phyloP scores from a whole-genome alignment of 2,113 vertebrate species.

The Periophthalmodon schlosseri region DNA sequence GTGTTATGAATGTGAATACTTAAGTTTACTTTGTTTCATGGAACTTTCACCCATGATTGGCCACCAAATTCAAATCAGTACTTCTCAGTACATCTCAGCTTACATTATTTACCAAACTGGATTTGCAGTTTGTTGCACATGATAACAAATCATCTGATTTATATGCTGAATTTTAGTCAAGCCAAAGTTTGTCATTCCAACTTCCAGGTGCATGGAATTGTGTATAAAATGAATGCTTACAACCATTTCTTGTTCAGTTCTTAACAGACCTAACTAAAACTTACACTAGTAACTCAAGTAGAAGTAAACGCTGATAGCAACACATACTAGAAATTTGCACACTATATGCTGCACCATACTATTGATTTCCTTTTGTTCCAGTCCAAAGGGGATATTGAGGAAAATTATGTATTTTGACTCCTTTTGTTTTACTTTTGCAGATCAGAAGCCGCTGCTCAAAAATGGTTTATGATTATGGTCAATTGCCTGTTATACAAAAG shows the following conservation, averaged over 20 bases:
- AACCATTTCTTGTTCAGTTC: neutral
- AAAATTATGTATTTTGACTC: neutral
- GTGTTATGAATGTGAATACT: no score
- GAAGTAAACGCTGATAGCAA: neutral
- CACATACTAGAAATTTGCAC: neutral
- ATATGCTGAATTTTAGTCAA: neutral
- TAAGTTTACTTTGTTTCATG: no score
- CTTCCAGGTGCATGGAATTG: neutral
- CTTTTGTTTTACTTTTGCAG: neutral
- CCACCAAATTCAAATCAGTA: no score
- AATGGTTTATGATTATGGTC: neutral
- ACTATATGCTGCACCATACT: neutral
- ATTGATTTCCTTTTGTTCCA: neutral
- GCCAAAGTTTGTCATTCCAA: neutral
- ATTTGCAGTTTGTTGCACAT: no score
- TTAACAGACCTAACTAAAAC: neutral
- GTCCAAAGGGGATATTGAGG: neutral
- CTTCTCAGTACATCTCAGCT: no score
- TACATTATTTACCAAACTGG: no score
- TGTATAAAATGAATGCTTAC: neutral
- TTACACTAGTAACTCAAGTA: neutral
- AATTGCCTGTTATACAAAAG: constrained; percentile 1
- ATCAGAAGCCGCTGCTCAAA: neutral
- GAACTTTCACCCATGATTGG: no score
- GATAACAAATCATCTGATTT: no score